phyloP scores from a whole-genome alignment of 2,888 invertebrate genomes.

The Yponomeuta evonymella region DNA sequence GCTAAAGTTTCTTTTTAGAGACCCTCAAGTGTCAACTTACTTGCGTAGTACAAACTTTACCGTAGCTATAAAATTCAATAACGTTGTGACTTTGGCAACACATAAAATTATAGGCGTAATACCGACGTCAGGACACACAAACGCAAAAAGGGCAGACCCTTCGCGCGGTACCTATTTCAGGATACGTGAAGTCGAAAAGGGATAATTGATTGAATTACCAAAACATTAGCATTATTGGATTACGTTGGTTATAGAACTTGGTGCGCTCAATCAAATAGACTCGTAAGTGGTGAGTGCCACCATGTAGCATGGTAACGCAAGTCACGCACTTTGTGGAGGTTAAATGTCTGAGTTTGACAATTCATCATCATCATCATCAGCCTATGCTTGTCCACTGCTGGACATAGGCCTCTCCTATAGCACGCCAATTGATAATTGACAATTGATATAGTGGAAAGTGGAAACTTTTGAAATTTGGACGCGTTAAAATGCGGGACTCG shows the following conservation, averaged over 20 bases:
- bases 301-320: neutral
- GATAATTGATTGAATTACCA: constrained; percentile 13
- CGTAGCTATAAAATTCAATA: neutral
- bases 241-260: constrained; percentile 7
- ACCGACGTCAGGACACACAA: neutral
- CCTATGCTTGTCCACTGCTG: too few species aligned
- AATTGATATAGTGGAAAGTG: too few species aligned
- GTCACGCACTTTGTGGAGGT: too few species aligned
- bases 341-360: too few species aligned
- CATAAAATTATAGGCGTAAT: neutral
- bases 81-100: neutral
- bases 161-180: neutral
- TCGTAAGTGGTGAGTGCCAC: neutral
- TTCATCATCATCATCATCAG: too few species aligned
- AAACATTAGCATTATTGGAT: constrained; percentile 15
- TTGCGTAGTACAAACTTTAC: neutral
- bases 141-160: neutral
- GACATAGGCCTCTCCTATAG: too few species aligned
- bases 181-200: neutral
- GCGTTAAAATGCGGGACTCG: too few species aligned
- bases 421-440: too few species aligned
- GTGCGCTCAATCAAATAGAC: neutral
- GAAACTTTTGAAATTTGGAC: too few species aligned
- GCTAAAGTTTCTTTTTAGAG: neutral
- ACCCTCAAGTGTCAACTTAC: neutral